phyloP scores from a whole-genome alignment of 2,113 vertebrate genomes.

The Panurus biarmicus region DNA sequence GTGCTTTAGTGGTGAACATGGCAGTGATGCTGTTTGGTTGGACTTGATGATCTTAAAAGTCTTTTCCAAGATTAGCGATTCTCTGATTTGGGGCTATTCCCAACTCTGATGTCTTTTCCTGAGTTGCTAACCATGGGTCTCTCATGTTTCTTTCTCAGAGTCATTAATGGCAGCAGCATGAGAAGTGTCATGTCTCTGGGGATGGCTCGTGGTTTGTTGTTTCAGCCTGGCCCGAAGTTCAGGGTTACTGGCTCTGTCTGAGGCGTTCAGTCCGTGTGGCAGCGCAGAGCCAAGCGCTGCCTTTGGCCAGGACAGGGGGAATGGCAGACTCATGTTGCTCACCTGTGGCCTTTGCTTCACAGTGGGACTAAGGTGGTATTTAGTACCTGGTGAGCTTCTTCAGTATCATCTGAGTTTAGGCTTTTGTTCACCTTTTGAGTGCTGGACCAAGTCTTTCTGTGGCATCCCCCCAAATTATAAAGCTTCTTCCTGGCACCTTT shows the following conservation, averaged over 20 bases:
- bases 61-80: neutral
- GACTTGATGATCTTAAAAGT: neutral
- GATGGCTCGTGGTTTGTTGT: neutral
- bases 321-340: neutral
- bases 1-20: neutral
- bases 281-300: fast-evolving
- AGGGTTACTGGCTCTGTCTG: neutral
- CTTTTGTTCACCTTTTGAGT: neutral
- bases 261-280: neutral
- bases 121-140: neutral
- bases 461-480: neutral
- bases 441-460: neutral
- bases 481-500: neutral
- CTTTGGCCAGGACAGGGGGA: neutral
- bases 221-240: neutral
- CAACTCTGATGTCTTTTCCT: neutral
- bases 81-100: neutral
- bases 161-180: neutral
- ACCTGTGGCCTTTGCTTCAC: neutral
- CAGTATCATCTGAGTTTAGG: neutral
- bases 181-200: neutral
- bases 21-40: neutral
- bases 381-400: neutral
- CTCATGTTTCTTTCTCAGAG: neutral
- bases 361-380: fast-evolving